Percentiles rank a stretch among this genome's conserved stretches.
These are phyloP conservation scores for Cerceris rybyensis DNA, from an alignment of 2,888 invertebrate species.

Conservation along the genomic window DNA sequence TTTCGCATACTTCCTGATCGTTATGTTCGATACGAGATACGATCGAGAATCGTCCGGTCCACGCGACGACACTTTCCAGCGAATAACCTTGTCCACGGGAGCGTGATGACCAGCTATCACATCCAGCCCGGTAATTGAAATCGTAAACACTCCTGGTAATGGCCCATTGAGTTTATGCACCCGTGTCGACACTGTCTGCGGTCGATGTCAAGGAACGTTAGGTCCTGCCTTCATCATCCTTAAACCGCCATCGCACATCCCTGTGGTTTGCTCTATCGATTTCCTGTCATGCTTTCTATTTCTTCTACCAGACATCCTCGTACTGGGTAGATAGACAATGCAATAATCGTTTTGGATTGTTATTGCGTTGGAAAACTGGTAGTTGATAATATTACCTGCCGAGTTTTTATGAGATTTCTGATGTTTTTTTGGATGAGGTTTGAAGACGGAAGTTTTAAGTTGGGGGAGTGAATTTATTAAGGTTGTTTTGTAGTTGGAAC, in stretches of 20 bases:
- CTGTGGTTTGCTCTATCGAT: slow-evolving; percentile 58
- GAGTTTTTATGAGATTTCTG: too few species aligned
- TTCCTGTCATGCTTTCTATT: slow-evolving; percentile 22
- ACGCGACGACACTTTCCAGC: slow-evolving; percentile 23
- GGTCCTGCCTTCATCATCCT: slow-evolving; percentile 54
- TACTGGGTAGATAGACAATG: background rate
- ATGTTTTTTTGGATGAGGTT: too few species aligned
- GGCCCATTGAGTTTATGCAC: slow-evolving; percentile 64
- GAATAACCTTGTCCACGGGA: slow-evolving; percentile 37
- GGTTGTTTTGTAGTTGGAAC: too few species aligned
- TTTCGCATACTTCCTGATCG: slow-evolving; percentile 40
- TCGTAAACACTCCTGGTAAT: slow-evolving; percentile 70
- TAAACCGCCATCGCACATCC: slow-evolving; percentile 54
- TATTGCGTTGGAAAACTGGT: too few species aligned
- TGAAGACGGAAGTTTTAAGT: too few species aligned
- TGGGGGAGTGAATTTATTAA: too few species aligned
- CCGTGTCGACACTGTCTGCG: slow-evolving; percentile 62
- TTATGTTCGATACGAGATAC: background rate
- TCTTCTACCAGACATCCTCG: slow-evolving; percentile 1
- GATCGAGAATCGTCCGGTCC: slow-evolving; percentile 5
- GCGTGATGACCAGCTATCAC: slow-evolving; percentile 41
- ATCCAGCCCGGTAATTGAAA: slow-evolving; percentile 68
- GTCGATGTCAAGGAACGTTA: slow-evolving; percentile 42
- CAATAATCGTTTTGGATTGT: background rate
- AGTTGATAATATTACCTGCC: too few species aligned